These are phyloP conservation scores for Pseudorasbora parva DNA, from an alignment of 2,113 vertebrate genomes.

Conservation along the genomic window DNA sequence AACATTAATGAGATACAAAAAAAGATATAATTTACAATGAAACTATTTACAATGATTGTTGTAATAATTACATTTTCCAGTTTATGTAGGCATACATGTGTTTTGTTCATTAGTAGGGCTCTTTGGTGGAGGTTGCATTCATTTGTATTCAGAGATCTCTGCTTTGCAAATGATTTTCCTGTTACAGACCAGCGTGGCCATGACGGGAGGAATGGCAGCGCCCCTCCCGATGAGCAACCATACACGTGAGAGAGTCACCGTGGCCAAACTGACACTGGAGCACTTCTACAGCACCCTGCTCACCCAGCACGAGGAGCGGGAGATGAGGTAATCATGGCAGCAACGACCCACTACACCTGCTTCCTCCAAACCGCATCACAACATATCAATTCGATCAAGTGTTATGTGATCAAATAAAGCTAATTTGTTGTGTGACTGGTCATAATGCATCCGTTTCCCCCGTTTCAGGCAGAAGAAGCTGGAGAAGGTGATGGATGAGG, in stretches of 20 bases:
- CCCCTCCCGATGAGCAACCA: slow-evolving; percentile 98
- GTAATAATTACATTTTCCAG: not conserved
- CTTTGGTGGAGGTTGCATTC: not conserved
- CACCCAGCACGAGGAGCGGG: slow-evolving; percentile 94
- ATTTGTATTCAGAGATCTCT: not conserved
- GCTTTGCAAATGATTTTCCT: slow-evolving; percentile 25
- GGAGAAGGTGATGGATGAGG: slow-evolving; percentile 97
- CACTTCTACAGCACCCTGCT: slow-evolving; percentile 99
- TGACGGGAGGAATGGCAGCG: slow-evolving; percentile 90
- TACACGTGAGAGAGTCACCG: slow-evolving; percentile 95
- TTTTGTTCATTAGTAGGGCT: not conserved
- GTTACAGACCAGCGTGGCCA: slow-evolving; percentile 87
- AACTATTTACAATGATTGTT: not conserved
- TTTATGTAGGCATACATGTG: not conserved
- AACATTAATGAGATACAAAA: not conserved
- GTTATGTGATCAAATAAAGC: not conserved
- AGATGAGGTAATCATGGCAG: slow-evolving; percentile 83
- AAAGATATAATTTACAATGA: not conserved
- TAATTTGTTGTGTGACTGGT: not conserved
- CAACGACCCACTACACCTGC: not conserved
- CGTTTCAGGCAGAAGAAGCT: slow-evolving; percentile 92
- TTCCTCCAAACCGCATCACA: not conserved
- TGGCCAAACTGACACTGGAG: slow-evolving; percentile 97
- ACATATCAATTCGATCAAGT: not conserved
- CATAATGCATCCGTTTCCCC: not conserved